Evolutionary conservation across 2,113 vertebrate species (phyloP).

Genomic region (Steatornis caripensis): DNA sequence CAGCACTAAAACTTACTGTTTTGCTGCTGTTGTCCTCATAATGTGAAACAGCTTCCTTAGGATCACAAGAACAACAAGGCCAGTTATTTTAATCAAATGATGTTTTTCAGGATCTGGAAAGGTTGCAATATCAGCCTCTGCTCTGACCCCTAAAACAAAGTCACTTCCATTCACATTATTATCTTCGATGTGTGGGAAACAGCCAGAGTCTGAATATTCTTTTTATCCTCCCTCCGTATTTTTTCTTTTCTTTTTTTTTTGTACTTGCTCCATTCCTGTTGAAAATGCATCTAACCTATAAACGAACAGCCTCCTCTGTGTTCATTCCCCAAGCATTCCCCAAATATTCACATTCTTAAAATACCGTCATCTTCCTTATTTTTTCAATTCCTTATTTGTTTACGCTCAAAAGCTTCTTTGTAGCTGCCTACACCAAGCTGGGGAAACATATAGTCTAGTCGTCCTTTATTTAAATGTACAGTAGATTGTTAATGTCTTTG

Average conservation of each 20-base stretch:
- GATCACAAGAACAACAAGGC: constrained; percentile 25
- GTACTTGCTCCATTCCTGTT: constrained; percentile 56
- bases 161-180: constrained; percentile 73
- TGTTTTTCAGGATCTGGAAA: constrained; percentile 63
- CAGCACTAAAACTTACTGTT: constrained; percentile 9
- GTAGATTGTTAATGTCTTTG: constrained; percentile 48
- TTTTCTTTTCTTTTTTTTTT: not conserved
- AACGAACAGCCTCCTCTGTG: constrained; percentile 74
- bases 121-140: constrained; percentile 65
- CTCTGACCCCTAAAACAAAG: constrained; percentile 61
- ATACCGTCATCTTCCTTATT: constrained; percentile 95
- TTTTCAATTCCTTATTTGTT: constrained; percentile 97
- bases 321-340: constrained; percentile 83
- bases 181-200: constrained; percentile 82
- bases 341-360: constrained; percentile 91
- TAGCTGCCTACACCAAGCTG: constrained; percentile 80
- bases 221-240: constrained; percentile 26
- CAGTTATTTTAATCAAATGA: constrained; percentile 45
- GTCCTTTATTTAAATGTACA: constrained; percentile 44
- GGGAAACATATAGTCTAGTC: constrained; percentile 73
- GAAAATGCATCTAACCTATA: constrained; percentile 64
- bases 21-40: not conserved
- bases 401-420: constrained; percentile 91
- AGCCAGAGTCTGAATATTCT: constrained; percentile 60
- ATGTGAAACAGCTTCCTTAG: constrained; percentile 54